phyloP scores from a whole-genome alignment of 2,797 vertebrate genomes.

The Phaenicophaeus curvirostris region DNA sequence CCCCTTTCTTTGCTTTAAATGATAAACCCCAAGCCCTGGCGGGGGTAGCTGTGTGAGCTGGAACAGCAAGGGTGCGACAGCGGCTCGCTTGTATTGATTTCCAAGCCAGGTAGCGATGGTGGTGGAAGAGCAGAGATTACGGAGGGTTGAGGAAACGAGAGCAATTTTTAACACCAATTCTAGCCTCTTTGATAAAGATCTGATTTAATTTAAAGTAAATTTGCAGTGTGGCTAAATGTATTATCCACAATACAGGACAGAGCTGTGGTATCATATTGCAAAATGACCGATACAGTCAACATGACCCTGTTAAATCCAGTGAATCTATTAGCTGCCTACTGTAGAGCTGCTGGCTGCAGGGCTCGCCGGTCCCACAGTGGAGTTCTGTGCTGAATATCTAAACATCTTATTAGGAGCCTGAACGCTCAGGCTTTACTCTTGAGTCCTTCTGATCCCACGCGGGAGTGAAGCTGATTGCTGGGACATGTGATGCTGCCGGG shows the following conservation, averaged over 20 bases:
- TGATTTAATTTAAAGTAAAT: slow-evolving; percentile 8
- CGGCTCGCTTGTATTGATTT: not conserved
- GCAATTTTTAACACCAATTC: not conserved
- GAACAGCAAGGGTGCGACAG: not conserved
- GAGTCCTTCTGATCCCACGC: not conserved
- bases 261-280: not conserved
- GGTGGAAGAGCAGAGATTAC: not conserved
- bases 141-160: accelerated
- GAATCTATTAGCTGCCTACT: not conserved
- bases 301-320: not conserved
- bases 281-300: not conserved
- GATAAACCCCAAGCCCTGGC: not conserved
- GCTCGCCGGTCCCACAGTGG: not conserved
- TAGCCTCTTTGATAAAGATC: slow-evolving; percentile 1
- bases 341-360: not conserved
- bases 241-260: not conserved
- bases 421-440: not conserved
- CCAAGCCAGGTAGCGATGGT: not conserved
- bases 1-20: not conserved
- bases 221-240: not conserved
- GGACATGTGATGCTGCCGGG: not conserved
- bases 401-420: not conserved
- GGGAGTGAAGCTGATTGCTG: not conserved
- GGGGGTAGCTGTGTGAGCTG: not conserved
- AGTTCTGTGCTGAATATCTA: not conserved